These are phyloP conservation scores for Apus apus DNA, from an alignment of 2,113 vertebrate species.

Conservation along the genomic window DNA sequence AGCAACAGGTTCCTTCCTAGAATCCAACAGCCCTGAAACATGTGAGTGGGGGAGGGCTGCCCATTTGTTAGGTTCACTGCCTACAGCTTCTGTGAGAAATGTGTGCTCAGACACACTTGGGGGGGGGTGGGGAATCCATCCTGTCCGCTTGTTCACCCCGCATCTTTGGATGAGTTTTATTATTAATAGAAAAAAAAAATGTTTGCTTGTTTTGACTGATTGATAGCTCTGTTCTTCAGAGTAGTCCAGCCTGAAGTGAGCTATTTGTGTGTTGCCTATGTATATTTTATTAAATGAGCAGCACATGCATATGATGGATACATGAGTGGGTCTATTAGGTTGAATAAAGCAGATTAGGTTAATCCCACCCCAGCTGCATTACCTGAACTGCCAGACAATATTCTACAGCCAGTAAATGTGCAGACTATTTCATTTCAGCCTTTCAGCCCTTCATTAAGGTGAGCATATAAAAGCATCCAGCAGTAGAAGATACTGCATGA, in stretches of 20 bases:
- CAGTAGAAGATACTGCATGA: neutral
- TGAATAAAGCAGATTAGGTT: neutral
- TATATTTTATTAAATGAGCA: neutral
- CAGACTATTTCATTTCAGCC: neutral
- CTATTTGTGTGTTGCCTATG: neutral
- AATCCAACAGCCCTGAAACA: neutral
- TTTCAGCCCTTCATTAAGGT: neutral
- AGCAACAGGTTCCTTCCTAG: neutral
- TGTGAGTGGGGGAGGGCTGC: rapidly evolving
- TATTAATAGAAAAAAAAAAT: rapidly evolving
- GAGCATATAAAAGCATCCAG: neutral
- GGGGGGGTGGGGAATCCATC: too few species aligned
- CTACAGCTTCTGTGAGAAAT: neutral
- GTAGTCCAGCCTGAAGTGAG: neutral
- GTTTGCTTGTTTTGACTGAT: neutral
- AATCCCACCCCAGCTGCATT: neutral
- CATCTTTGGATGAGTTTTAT: neutral
- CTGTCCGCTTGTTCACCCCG: neutral
- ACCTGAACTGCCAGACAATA: neutral
- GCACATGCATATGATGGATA: neutral
- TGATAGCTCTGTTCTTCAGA: neutral
- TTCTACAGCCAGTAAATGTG: neutral
- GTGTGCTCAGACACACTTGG: neutral
- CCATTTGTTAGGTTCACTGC: neutral
- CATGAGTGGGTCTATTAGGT: neutral